Evolutionary conservation across 2,797 vertebrate species (phyloP), one percentile per base, ranked within the genome.

Genomic region (Anniella stebbinsi): DNA sequence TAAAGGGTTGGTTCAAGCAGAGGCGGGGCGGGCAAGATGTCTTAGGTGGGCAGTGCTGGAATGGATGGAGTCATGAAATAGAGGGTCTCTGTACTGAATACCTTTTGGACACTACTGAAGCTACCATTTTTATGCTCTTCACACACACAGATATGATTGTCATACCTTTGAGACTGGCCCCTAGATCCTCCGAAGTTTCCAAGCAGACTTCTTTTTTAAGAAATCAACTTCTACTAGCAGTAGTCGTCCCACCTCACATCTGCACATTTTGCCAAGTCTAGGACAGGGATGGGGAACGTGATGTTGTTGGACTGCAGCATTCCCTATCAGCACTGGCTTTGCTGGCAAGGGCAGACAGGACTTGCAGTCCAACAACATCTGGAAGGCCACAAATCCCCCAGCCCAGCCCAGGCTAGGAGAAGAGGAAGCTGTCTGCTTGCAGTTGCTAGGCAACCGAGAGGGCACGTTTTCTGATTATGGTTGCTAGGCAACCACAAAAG

Each of bases 401-500:
- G 3, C 60, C 23, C 60, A 18, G 21, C 4, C 21, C 23, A 15
- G 60, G 60, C 60, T 63, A 2, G 54, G 25, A 67, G 41, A 28
- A 87, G 28, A 10, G n/a, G n/a, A 66, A 54, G 38, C 10, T 48
- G 1, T 18, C 28, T 25, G 7, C 48, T 45, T 77, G 57, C 2
- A 69, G 51, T 83, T 84, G 80, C 80, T 83, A 83, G 11, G 70
- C 2, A 83, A 63, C 87, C 38, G 66, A 21, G 82, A 82, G n/a
- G 18, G 60, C 18, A 63, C 21, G 60, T 63, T 63, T 63, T 63
- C 57, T 21, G 5, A 57, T 63, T 63, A n/a, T 12, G 78, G 48
- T 80, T 57, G 77, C 77, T 80, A 54, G 28, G 48, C 4, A 78
- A 48, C 75, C 75, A 77, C 41, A 77, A 77, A 30, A 84, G 67